Conservation (phyloP, 2,888 invertebrate species). For the Epirrhoe tristata region DNA sequence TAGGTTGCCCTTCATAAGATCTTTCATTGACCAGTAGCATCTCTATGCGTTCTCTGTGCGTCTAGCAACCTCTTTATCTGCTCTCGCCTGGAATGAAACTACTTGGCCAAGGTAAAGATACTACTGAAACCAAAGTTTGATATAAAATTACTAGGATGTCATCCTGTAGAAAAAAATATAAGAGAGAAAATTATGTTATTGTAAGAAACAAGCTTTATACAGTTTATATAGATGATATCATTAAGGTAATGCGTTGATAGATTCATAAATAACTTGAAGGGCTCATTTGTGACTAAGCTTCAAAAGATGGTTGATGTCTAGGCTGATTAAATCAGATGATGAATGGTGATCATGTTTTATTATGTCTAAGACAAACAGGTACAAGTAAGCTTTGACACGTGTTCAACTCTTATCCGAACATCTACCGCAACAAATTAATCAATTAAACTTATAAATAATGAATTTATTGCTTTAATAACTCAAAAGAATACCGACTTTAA, state of each 20-base stretch:
- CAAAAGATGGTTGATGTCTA: conserved; percentile 20
- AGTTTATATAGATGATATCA: neutral
- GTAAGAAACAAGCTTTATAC: neutral
- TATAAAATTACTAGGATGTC: too few species aligned
- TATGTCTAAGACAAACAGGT: conserved; percentile 23
- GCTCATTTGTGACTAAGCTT: conserved; percentile 8
- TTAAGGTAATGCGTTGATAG: neutral
- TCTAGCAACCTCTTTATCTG: too few species aligned
- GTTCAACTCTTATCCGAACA: neutral
- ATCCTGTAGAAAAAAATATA: too few species aligned
- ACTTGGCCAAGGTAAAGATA: too few species aligned
- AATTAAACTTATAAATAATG: neutral
- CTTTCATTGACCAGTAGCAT: too few species aligned
- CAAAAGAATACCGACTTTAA: neutral
- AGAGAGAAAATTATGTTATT: too few species aligned
- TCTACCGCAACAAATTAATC: neutral
- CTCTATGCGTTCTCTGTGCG: too few species aligned
- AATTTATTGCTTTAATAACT: neutral
- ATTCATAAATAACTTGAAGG: neutral
- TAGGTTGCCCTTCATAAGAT: too few species aligned
- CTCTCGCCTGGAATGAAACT: too few species aligned
- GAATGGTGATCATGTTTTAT: conserved; percentile 25
- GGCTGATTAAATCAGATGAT: conserved; percentile 32
- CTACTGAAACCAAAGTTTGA: too few species aligned
- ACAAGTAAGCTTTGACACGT: neutral